Evolutionary conservation across 2,113 vertebrate genomes (phyloP).

Genomic region (Opisthocomus hoazin): DNA sequence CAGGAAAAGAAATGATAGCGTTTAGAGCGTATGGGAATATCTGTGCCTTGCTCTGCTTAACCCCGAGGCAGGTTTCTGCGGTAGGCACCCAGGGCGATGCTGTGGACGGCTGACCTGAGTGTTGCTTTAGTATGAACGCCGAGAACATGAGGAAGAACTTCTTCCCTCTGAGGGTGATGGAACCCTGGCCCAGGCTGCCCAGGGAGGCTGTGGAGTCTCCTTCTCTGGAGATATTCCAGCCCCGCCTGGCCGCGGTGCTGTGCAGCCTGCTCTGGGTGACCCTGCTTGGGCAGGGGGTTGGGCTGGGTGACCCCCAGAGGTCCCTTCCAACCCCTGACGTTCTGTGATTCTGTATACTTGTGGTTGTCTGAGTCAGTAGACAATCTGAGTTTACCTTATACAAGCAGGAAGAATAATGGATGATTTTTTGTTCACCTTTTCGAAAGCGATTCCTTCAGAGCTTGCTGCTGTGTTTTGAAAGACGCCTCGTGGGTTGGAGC

Average conservation of each 20-base stretch:
- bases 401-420: not conserved
- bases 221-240: too few relatives aligned
- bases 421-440: not conserved
- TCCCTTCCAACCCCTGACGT: too few relatives aligned
- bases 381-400: not conserved
- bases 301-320: too few relatives aligned
- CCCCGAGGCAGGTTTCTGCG: not conserved
- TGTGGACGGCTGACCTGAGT: not conserved
- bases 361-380: not conserved
- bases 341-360: too few relatives aligned
- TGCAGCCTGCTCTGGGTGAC: too few relatives aligned
- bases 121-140: not conserved
- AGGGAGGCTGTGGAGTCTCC: too few relatives aligned
- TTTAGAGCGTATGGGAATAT: not conserved
- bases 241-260: too few relatives aligned
- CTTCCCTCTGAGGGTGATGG: too few relatives aligned
- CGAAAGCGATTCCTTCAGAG: not conserved
- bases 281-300: too few relatives aligned
- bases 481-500: not conserved
- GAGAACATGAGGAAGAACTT: too few relatives aligned
- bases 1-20: not conserved
- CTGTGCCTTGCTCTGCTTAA: not conserved
- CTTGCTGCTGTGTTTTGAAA: not conserved
- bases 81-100: not conserved
- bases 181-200: too few relatives aligned